A percentile compares a stretch with the other conserved stretches of the same genome.
These are phyloP conservation scores for Tarsius wallacei DNA, from an alignment of 2,797 vertebrate genomes.

Conservation along the genomic window DNA sequence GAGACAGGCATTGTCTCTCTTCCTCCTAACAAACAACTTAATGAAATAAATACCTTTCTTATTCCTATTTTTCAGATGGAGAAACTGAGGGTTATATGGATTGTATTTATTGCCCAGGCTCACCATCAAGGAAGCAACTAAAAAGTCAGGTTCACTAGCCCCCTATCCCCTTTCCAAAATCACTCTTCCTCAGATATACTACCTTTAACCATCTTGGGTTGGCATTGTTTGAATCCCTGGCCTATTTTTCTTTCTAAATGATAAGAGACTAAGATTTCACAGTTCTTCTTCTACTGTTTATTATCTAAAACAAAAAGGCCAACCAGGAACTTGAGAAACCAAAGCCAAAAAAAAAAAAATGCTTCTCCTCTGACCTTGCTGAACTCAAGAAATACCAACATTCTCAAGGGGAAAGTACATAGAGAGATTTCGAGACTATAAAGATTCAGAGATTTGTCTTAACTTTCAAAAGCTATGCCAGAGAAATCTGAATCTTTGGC, in stretches of 20 bases:
- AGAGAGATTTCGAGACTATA: slow-evolving; percentile 18
- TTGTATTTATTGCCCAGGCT: not conserved
- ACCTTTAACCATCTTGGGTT: not conserved
- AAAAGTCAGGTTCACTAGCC: not conserved
- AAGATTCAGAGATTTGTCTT: slow-evolving; percentile 69
- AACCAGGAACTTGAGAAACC: not conserved
- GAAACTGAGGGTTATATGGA: not conserved
- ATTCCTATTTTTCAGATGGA: slow-evolving; percentile 44
- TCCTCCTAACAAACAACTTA: not conserved
- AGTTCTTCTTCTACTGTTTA: not conserved
- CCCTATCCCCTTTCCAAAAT: not conserved
- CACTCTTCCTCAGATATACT: not conserved
- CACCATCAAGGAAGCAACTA: not conserved
- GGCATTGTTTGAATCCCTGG: not conserved
- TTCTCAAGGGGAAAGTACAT: not conserved
- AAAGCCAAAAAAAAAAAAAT: not conserved
- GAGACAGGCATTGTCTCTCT: not conserved
- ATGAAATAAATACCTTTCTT: slow-evolving; percentile 13
- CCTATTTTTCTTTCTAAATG: not conserved
- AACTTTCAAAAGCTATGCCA: slow-evolving; percentile 67
- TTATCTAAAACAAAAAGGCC: slow-evolving; percentile 59
- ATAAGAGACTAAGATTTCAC: not conserved
- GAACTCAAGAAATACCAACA: slow-evolving; percentile 65
- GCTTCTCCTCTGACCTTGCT: slow-evolving; percentile 63
- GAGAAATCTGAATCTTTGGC: slow-evolving; percentile 69